phyloP scores from a whole-genome alignment of 2,113 vertebrate genomes.

The Sinocyclocheilus rhinocerous region DNA sequence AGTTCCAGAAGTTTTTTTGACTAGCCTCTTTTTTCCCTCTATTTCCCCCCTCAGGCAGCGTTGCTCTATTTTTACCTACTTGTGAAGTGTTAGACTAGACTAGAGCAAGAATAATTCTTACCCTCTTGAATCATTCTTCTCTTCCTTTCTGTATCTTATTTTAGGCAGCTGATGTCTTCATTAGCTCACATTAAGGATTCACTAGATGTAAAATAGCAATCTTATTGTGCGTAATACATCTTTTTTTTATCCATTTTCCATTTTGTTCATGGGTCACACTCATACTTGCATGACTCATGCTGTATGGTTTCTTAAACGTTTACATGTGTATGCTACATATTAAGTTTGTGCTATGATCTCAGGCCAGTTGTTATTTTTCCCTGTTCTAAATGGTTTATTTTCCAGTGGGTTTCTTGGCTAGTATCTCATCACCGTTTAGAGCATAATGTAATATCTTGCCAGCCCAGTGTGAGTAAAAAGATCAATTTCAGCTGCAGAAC shows the following conservation, averaged over 20 bases:
- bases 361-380: slow-evolving; percentile 2
- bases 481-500: background rate
- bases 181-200: slow-evolving; percentile 34
- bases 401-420: slow-evolving; percentile 12
- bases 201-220: background rate
- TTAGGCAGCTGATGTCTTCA: slow-evolving; percentile 38
- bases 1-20: background rate
- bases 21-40: background rate
- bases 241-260: background rate
- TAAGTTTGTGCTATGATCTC: background rate
- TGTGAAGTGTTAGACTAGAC: slow-evolving; percentile 20
- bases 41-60: background rate
- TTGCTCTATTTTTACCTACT: background rate
- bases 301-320: background rate
- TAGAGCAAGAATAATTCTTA: background rate
- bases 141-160: slow-evolving; percentile 10
- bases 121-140: background rate
- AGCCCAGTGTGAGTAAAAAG: background rate
- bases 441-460: background rate
- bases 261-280: background rate
- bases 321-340: background rate
- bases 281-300: background rate
- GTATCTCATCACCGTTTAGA: background rate
- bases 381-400: background rate
- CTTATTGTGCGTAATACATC: background rate